Evolutionary conservation across 2,888 invertebrate genomes (phyloP), one percentile per base, ranked within the genome.

Genomic region (Synergus japonicus): DNA sequence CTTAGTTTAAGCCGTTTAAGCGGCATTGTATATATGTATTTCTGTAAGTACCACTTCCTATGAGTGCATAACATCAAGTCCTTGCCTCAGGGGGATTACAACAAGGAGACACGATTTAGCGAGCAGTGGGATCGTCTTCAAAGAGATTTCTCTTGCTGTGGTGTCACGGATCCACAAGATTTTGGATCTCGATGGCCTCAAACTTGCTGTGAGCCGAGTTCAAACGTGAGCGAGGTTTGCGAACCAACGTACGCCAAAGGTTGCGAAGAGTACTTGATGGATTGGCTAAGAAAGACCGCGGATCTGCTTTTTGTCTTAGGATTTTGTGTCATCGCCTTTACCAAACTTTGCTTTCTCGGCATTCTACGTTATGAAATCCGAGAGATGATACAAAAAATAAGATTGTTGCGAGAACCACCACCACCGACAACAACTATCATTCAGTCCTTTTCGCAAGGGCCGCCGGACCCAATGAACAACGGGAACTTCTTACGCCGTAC

Each of bases 341-440:
- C 97, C 87, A 97, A 97, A 93, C 94, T 97, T 92, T 97, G 97
- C 94, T 97, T 97, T 94, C 95, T 97, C 85, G 97, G 96, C 83
- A 97, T 97, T 87, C 94, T 97, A 87, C 95, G 97, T 82, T 96
- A 96, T 93, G 97, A 97, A 93, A 97, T 97, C 90, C 95, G 96
- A 86, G 97, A 97, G 92, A 97, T 97, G 97, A 97, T 97, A 90
- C 97, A 97, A 92, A 97, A 97, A 93, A 97, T 97, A 91, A 95
- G 96, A 89, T 94, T 97, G 91, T 93, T 97, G 83, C 95, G 90
- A 37, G 92, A 91, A 80, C 87, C 87, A 41, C 88, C 89, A 13
- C 89, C 89, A 43, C 84, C 91, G 0, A 81, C 87, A 15, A 87
- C 89, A 4, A 88, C 89, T 13, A 89, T 89, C 79, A 87, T 88